Evolutionary conservation across 2,113 vertebrate genomes (phyloP), one percentile per base, ranked within the genome.

Genomic region (Cyprinus carpio): DNA sequence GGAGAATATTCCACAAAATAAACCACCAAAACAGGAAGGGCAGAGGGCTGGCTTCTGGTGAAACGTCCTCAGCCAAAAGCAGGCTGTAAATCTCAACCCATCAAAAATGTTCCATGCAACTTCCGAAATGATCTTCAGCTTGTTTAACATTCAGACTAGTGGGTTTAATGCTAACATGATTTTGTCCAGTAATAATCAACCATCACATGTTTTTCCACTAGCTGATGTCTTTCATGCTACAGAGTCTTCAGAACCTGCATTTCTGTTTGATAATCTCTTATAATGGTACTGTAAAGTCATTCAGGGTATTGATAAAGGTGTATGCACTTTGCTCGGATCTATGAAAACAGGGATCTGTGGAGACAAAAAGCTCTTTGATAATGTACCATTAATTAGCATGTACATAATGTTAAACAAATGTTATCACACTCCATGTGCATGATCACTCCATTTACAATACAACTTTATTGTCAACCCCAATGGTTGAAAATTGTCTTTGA

Each of bases 251-350:
- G 37, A 37, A 67, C 29, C 29, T 18, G 31, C 9, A 37, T 72
- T 40, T 34, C 34, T 43, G 3, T 72, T 72, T 72, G 76, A 34
- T 64, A 75, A 74, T 64, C 72, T 20, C 12, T 74, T 81, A 67
- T 49, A 72, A 60, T 25, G 37, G 51, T 62, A 60, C 49, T 85
- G 40, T 81, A 81, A 81, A 69, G 62, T 74, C 67, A 81, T 75
- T 7, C n/a, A 46, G 54, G 13, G n/a, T 75, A 81, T 0, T 81
- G 67, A 40, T 71, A 85, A 60, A 25, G 4, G 29, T n/a, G 15
- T 71, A 4, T 2, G 49, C 25, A 62, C 25, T 83, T n/a, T 60
- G 16, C n/a, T n/a, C n/a, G n/a, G n/a, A n/a, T n/a, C n/a, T n/a
- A n/a, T n/a, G n/a, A n/a, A n/a, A n/a, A n/a, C n/a, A n/a, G n/a